Evolutionary conservation across 2,888 invertebrate genomes (phyloP), one percentile per base, ranked within the genome.

Genomic region (Agrochola litura): DNA sequence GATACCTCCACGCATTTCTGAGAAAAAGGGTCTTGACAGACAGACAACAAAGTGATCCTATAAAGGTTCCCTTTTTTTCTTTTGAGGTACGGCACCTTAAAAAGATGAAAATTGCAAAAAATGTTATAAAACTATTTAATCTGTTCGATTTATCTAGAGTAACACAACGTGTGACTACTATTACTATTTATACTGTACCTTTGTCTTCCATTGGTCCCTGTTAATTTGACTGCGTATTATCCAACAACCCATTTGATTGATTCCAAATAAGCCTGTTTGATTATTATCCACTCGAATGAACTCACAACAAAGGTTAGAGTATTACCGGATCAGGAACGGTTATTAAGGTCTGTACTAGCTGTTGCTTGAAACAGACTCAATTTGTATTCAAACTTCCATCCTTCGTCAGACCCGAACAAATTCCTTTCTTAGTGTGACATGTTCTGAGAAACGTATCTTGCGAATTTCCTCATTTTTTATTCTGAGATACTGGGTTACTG

Each of bases 201-300:
- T 46, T 46, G 22, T 4, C 2, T 25, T 25, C 19, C 22, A 41
- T 54, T n/a, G 14, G 19, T 49, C 41, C 25, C 60, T 25, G 6
- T 49, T 41, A 25, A 41, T 66, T 79, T 61, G 19, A 8, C 19
- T 70, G 22, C 46, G 25, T 14, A 63, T 19, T 16, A 19, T n/a
- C 61, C 25, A 79, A 63, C 46, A 25, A 54, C 9, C 37, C 70
- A 46, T 54, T 61, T 79, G 61, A 63, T 54, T 79, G 37, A 70
- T 79, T 49, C 61, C 37, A 56, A 63, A 71, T 63, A 52, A 49
- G 14, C 49, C 19, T 43, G 54, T 70, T 41, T 61, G 54, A 41
- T 46, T 79, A 61, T 69, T 61, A 80, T n/a, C 10, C 46, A 19
- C 16, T 41, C 37, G 16, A 79, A 69, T 69, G 37, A 79, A 63